Base-by-base conservation (phyloP, 2,888 invertebrate species). In the Aphodius granarius region DNA sequence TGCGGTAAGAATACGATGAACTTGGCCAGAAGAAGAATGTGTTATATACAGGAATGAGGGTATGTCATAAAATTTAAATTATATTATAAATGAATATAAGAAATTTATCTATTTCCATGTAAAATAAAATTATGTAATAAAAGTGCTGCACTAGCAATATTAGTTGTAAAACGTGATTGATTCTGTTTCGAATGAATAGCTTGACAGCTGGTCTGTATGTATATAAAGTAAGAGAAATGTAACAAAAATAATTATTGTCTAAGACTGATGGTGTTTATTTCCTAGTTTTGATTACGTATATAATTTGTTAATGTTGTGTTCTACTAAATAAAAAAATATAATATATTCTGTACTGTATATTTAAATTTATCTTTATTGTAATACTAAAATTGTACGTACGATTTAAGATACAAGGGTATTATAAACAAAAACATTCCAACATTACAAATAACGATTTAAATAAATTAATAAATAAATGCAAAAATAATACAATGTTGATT, bases 71-170 rank as follows among this genome's bases (percentile, higher is more conserved):
- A 65, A 72, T 71, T 71, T 62, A 73, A 71, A 66, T n/a, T 77
- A 77, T 77, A 72, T 74, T 17, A 70, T 76, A 73, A 62, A n/a
- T n/a, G n/a, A 66, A 62, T 68, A 75, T 74, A 76, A 74, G 62
- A 76, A 76, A 76, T 74, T 77, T n/a, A n/a, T n/a, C 77, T 77
- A 73, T 78, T 77, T 77, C 73, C 77, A 76, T 78, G 77, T 77
- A 78, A 77, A 75, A 77, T 77, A 77, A 21, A 20, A 68, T 21
- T 20, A 68, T n/a, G n/a, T n/a, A 68, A 68, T 66, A 17, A 68
- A 77, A 78, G 75, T 77, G 77, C 78, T 76, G 77, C 78, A 77
- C 77, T 78, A 78, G 78, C 76, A 77, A 77, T 78, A 78, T 76
- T 78, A 77, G 77, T 76, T 78, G 75, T 71, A 75, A 75, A 73